Conservation (phyloP, 2,888 invertebrate genomes). For the Chloromyia formosa region DNA sequence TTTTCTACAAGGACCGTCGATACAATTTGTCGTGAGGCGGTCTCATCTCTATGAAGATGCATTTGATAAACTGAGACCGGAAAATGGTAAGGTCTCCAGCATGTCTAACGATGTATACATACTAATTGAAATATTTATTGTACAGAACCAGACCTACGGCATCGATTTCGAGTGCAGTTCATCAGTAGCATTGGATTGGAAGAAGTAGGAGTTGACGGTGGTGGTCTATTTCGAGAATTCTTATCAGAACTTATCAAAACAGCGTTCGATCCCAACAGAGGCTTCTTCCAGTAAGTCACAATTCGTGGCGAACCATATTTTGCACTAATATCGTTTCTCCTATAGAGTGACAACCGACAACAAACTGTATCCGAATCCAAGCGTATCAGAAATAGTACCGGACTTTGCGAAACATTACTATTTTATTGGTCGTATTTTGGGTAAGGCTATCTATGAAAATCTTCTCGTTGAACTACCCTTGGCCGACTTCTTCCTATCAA, state of each 20-base stretch:
- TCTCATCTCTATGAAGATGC: constrained; percentile 98
- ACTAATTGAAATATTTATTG: too few species aligned
- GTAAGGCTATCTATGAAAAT: constrained; percentile 96
- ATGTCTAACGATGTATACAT: background rate
- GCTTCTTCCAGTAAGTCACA: constrained; percentile 76
- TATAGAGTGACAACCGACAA: constrained; percentile 83
- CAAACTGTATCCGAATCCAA: constrained; percentile 95
- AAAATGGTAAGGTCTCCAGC: constrained; percentile 74
- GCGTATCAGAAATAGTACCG: constrained; percentile 84
- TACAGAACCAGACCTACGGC: constrained; percentile 84
- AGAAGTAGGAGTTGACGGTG: constrained; percentile 97
- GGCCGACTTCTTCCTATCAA: constrained; percentile 94
- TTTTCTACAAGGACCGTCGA: constrained; percentile 79
- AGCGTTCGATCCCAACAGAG: constrained; percentile 95
- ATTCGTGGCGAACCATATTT: background rate
- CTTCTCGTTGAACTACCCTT: constrained; percentile 93
- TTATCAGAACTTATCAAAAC: constrained; percentile 92
- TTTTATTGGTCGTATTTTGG: constrained; percentile 93
- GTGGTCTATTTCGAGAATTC: constrained; percentile 96
- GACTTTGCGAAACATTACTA: constrained; percentile 91
- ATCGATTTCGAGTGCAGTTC: constrained; percentile 87
- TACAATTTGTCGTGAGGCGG: constrained; percentile 81
- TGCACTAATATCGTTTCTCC: constrained; percentile 9
- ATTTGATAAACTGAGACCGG: constrained; percentile 89
- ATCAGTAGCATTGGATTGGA: constrained; percentile 90